phyloP scores from a whole-genome alignment of 1,140 invertebrate genomes.

The Diachasmimorpha longicaudata region DNA sequence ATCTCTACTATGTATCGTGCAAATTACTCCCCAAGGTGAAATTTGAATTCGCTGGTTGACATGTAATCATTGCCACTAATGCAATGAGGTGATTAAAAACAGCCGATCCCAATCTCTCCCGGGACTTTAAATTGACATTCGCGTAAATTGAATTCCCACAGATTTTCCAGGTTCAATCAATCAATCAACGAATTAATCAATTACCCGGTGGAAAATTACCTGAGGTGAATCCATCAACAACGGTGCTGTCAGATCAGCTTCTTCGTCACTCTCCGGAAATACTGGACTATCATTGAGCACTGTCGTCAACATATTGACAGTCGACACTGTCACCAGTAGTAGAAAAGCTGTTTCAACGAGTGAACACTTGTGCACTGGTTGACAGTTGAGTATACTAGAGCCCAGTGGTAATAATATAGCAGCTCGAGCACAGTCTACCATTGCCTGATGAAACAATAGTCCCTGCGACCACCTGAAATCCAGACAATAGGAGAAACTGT shows the following conservation, averaged over 20 bases:
- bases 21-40: slow-evolving; percentile 2
- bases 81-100: not conserved
- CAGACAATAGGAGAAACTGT: slow-evolving; percentile 3
- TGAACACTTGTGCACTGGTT: slow-evolving; percentile 85
- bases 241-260: slow-evolving; percentile 70
- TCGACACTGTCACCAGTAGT: slow-evolving; percentile 86
- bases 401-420: slow-evolving; percentile 82
- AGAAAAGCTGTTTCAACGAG: slow-evolving; percentile 90
- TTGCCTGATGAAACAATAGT: slow-evolving; percentile 83
- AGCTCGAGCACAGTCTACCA: slow-evolving; percentile 83
- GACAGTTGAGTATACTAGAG: slow-evolving; percentile 81
- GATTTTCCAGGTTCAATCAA: not conserved
- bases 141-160: not conserved
- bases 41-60: not conserved
- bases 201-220: slow-evolving; percentile 45
- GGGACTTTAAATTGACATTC: not conserved
- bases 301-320: slow-evolving; percentile 89
- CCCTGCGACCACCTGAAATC: slow-evolving; percentile 84
- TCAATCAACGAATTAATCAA: not conserved
- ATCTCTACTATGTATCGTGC: not conserved
- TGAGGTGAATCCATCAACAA: slow-evolving; percentile 79
- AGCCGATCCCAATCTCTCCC: not conserved
- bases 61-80: not conserved
- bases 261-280: slow-evolving; percentile 79
- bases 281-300: slow-evolving; percentile 89